Conservation (phyloP, 2,113 vertebrate species). For the Pteropus alecto region DNA sequence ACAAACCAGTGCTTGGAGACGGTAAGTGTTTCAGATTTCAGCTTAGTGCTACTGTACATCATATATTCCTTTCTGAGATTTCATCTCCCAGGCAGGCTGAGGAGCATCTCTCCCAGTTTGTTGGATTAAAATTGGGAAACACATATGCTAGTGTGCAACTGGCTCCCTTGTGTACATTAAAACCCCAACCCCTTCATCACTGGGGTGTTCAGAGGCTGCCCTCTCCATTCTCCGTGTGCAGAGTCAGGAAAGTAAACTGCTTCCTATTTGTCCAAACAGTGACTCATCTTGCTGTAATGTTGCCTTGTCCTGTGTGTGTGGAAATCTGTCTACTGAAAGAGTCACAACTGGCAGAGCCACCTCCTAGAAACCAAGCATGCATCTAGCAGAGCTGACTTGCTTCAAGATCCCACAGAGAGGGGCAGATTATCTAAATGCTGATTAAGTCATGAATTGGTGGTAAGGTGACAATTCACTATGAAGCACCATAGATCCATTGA, state of each 20-base stretch:
- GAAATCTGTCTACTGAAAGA: not conserved
- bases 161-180: not conserved
- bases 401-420: not conserved
- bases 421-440: conserved; percentile 17
- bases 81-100: not conserved
- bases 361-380: conserved; percentile 59
- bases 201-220: not conserved
- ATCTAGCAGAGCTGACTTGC: not conserved
- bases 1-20: not conserved
- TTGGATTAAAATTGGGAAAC: conserved; percentile 10
- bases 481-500: not conserved
- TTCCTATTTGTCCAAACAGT: conserved; percentile 17
- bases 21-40: not conserved
- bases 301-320: not conserved
- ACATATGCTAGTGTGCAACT: not conserved
- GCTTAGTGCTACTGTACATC: not conserved
- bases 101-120: not conserved
- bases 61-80: not conserved
- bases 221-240: not conserved
- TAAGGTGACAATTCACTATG: not conserved
- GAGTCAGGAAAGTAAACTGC: conserved; percentile 57
- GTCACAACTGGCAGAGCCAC: not conserved
- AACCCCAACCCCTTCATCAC: not conserved
- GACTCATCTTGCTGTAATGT: conserved; percentile 65
- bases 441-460: conserved; percentile 44